Evolutionary conservation across 2,888 invertebrate genomes (phyloP).

Genomic region (Chromoteleia sp.): DNA sequence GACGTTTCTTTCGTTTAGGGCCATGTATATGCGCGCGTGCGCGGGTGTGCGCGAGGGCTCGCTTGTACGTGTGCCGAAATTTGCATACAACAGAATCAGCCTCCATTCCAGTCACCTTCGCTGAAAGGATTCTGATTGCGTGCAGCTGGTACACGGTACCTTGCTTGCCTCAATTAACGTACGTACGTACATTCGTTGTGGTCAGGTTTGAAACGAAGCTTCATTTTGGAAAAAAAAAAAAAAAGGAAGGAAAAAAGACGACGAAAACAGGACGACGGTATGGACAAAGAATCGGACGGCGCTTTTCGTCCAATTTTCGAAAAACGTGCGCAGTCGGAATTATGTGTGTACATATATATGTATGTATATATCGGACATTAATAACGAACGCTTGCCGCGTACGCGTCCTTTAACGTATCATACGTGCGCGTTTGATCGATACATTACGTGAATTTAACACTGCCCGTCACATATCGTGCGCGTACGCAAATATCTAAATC

Average conservation of each 20-base stretch:
- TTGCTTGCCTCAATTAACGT: conserved; percentile 66
- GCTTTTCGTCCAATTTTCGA: too few species aligned
- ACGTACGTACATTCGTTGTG: conserved; percentile 62
- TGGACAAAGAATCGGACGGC: too few species aligned
- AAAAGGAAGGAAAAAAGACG: too few species aligned
- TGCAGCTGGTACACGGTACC: conserved; percentile 52
- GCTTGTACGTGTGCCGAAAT: conserved; percentile 53
- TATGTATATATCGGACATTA: too few species aligned
- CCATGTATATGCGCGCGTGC: conserved; percentile 4
- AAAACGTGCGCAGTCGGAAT: background rate
- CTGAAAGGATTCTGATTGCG: conserved; percentile 70
- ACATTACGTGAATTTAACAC: conserved; percentile 25
- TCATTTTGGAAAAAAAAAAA: too few species aligned
- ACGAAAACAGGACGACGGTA: conserved; percentile 11
- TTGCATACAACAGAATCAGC: conserved; percentile 68
- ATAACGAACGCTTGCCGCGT: conserved; percentile 20
- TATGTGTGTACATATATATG: too few species aligned
- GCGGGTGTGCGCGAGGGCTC: background rate
- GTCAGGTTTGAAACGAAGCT: conserved; percentile 63
- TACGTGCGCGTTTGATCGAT: conserved; percentile 23
- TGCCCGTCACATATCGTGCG: background rate
- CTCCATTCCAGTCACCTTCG: conserved; percentile 58
- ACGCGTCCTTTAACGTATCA: conserved; percentile 27
- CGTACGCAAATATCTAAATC: background rate
- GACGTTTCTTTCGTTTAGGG: conserved; percentile 50